Base-by-base conservation (phyloP, 2,888 invertebrate genomes). In the Machimus atricapillus region DNA sequence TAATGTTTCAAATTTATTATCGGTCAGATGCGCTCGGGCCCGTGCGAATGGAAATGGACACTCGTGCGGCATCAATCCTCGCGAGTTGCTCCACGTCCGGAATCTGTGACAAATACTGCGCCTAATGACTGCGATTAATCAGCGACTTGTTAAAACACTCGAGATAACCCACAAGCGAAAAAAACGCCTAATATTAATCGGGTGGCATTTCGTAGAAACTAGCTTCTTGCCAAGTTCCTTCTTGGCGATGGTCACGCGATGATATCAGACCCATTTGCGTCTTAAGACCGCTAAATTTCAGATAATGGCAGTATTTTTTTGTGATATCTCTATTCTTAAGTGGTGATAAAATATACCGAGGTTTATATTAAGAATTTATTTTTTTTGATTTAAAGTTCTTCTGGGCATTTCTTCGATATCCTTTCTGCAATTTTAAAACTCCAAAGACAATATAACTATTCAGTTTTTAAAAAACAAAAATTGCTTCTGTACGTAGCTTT, bases 1-100 rank as follows among this genome's bases (percentile, higher is more conserved):
- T 86, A 86, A 86, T 79, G 86, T 86, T 86, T 86, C 86, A 86
- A 58, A 86, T 86, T 86, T 86, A 86, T 86, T 86, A 79, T 78
- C 78, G 16, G 34, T 58, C 40, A 3, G 27, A 23, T 34, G 27
- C 52, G 43, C 19, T 4, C 43, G 43, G 16, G 12, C 2, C 56
- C 66, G 43, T 31, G 43, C 79, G 79, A 58, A 78, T 86, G 86
- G 77, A 77, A 76, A 40, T 73, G 74, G 74, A 27, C 85, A 85
- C 43, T 83, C 37, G 82, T 83, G 66, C 82, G 31, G 37, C 74
- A 85, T 85, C 85, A 85, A 85, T 85, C 85, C 56, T 46, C 12
- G 46, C 43, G 73, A 74, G 46, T 19, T 74, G 27, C n/a, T 52
- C 74, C 34, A 27, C 9, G 23, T 85, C 73, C 40, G 74, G 74